Evolutionary conservation across 2,797 vertebrate genomes (phyloP).

Genomic region (Rhyacichthys aspro): DNA sequence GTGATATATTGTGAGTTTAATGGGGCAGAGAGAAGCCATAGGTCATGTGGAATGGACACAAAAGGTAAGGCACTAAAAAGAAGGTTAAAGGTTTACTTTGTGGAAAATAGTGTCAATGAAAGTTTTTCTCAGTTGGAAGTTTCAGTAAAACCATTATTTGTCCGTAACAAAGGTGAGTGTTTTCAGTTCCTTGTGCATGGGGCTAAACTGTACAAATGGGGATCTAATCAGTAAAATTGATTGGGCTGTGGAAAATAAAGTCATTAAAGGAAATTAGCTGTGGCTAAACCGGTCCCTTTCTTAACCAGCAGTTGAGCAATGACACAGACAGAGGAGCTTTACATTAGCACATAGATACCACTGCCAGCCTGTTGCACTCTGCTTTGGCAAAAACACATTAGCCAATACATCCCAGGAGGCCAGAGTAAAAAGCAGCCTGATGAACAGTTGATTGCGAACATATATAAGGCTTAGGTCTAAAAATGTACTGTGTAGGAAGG

Average conservation of each 20-base stretch:
- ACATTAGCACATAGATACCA: slow-evolving; percentile 21
- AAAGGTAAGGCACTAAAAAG: no score
- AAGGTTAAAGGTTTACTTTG: no score
- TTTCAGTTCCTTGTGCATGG: slow-evolving; percentile 14
- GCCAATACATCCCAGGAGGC: slow-evolving; percentile 30
- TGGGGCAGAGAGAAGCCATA: no score
- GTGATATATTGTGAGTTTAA: no score
- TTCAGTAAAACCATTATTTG: not conserved
- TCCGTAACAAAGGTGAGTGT: not conserved
- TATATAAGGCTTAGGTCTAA: slow-evolving; percentile 51
- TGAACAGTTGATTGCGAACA: slow-evolving; percentile 57
- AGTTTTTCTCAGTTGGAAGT: not conserved
- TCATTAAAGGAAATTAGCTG: slow-evolving; percentile 72
- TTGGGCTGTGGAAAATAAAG: slow-evolving; percentile 57
- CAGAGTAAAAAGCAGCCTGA: slow-evolving; percentile 26
- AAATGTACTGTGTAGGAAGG: slow-evolving; percentile 47
- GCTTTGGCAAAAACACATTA: slow-evolving; percentile 24
- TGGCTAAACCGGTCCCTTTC: slow-evolving; percentile 62
- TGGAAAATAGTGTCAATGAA: not conserved
- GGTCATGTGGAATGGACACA: no score
- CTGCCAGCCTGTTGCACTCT: slow-evolving; percentile 5
- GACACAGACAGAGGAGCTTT: slow-evolving; percentile 16
- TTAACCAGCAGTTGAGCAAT: slow-evolving; percentile 63
- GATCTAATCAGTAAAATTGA: slow-evolving; percentile 66
- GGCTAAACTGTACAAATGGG: slow-evolving; percentile 43